These are phyloP conservation scores for Heliangelus exortis DNA, from an alignment of 2,797 vertebrate genomes.

Conservation along the genomic window DNA sequence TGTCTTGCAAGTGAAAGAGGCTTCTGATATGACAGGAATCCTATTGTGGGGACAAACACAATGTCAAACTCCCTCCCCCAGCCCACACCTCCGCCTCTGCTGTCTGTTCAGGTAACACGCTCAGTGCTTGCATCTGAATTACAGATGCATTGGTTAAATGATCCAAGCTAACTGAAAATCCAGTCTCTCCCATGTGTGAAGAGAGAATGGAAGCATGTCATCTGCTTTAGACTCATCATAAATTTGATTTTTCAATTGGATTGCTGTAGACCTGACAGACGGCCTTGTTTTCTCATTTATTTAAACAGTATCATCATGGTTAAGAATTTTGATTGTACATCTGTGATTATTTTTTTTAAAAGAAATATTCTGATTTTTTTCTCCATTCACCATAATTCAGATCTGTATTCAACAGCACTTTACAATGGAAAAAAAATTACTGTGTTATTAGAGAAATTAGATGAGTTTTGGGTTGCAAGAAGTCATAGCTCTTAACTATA, in stretches of 20 bases:
- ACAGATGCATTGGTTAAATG: background rate
- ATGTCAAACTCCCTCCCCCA: background rate
- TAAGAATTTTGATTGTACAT: background rate
- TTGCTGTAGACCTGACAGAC: background rate
- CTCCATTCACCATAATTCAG: background rate
- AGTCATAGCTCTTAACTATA: slow-evolving; percentile 82
- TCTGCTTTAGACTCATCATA: background rate
- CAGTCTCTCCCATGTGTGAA: slow-evolving; percentile 21
- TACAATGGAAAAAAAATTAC: slow-evolving; percentile 37
- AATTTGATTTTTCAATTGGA: background rate
- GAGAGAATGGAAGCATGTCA: background rate
- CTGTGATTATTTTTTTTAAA: background rate
- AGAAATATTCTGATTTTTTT: background rate
- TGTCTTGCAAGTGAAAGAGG: background rate
- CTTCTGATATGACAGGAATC: background rate
- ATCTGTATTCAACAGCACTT: background rate
- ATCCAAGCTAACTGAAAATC: slow-evolving; percentile 21
- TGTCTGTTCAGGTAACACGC: background rate
- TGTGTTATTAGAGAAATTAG: slow-evolving; percentile 59
- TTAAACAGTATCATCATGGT: background rate
- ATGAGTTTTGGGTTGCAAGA: slow-evolving; percentile 63
- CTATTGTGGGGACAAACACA: background rate
- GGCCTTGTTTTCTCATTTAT: background rate
- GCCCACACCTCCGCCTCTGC: background rate
- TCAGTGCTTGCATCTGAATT: background rate